Base-by-base conservation (phyloP, 64 coral and sea anemone genomes). In the Hydrozoanthus tunicans region DNA sequence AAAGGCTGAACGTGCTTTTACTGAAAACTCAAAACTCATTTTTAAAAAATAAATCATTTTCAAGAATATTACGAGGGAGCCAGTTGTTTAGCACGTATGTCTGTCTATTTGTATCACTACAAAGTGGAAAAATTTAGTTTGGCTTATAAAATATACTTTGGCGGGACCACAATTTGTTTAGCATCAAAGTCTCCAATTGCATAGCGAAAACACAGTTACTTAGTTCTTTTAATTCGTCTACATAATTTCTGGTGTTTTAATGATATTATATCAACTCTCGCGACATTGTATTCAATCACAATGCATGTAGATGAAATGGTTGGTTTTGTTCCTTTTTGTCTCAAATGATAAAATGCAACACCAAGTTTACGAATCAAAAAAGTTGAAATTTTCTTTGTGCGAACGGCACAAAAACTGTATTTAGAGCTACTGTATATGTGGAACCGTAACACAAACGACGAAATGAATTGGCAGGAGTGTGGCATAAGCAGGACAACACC, bases 261-360 rank as follows among this genome's bases (percentile, higher is more conserved):
- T 88, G 55, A 73, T 60, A 88, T 74, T 56, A 73, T 58, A 86
- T 86, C 51, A 59, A 88, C 68, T 55, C 23, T 59, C 9, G 23
- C 14, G 59, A 73, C 68, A 86, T 58, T 73, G 54, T 56, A 86
- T 12, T 74, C 58, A 86, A 58, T 74, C n/a, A 5, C 14, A 74
- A 73, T 73, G 7, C 70, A 70, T 85, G 32, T 55, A 32, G 43
- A 88, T 73, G 26, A 26, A 59, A 73, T 67, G 5, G 24, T 11
- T 23, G 69, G 4, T 20, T 73, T 88, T 74, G 59, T 55, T 88
- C 25, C 79, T 12, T 63, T 81, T 81, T 63, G 58, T 26, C 32
- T 5, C 53, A 13, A 27, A 32, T 73, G 9, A 8, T 86, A 8
- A 27, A 73, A 75, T 27, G 74, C 55, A 86, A 88, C 66, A 25